Percentiles rank a stretch among this genome's conserved stretches.
These are phyloP conservation scores for Saxidomus purpurata DNA, from an alignment of 1,140 invertebrate species.

Conservation along the genomic window DNA sequence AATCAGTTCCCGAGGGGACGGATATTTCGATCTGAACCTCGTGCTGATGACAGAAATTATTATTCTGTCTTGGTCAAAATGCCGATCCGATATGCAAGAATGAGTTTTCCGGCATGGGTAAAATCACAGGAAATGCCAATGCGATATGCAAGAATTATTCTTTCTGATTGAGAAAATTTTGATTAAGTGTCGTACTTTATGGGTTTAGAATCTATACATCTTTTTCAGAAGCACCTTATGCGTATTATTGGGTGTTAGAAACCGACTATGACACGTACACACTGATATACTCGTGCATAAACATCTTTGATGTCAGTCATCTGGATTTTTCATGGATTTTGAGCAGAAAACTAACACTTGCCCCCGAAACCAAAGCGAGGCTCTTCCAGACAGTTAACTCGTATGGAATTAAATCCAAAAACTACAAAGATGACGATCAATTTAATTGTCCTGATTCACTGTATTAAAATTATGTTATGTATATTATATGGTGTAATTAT, in stretches of 20 bases:
- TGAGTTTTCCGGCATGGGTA: no score
- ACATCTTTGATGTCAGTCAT: constrained; percentile 65
- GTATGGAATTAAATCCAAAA: constrained; percentile 65
- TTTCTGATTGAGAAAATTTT: no score
- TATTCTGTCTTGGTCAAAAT: no score
- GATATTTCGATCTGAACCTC: no score
- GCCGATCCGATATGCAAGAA: no score
- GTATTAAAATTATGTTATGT: constrained; percentile 8
- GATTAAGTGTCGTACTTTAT: no score
- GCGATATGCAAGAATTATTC: no score
- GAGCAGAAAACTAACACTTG: constrained; percentile 58
- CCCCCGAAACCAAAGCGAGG: constrained; percentile 38
- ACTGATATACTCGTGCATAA: constrained; percentile 74
- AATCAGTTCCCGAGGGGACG: no score
- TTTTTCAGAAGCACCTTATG: constrained; percentile 64
- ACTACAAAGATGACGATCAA: constrained; percentile 69
- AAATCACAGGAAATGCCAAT: no score
- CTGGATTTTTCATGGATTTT: constrained; percentile 78
- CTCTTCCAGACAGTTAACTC: constrained; percentile 62
- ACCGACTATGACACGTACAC: constrained; percentile 75
- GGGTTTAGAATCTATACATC: no score
- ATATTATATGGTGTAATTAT: no score
- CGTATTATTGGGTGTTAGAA: constrained; percentile 74
- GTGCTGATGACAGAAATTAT: no score
- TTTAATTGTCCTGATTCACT: constrained; percentile 33